Evolutionary conservation across 1,140 invertebrate genomes (phyloP).

Genomic region (Drosophila varians): DNA sequence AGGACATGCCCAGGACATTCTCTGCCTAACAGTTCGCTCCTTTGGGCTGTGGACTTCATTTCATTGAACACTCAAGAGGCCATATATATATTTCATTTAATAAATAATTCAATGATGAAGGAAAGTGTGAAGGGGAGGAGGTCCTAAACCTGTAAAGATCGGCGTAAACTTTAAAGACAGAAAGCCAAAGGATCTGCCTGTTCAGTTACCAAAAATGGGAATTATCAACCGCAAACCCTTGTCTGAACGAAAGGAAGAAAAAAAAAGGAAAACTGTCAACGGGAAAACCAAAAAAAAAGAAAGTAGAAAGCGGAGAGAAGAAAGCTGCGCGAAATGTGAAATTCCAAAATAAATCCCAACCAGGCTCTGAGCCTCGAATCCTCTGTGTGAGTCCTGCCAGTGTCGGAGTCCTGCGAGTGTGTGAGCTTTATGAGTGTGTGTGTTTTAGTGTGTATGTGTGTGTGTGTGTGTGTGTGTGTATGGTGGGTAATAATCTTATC

Average conservation of each 20-base stretch:
- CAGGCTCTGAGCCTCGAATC: conserved; percentile 21
- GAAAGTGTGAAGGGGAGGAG: no score
- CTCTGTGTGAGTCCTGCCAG: conserved; percentile 1
- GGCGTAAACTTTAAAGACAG: no score
- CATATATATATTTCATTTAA: not conserved
- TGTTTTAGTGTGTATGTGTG: conserved; percentile 9
- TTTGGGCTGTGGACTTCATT: not conserved
- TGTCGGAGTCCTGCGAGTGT: conserved; percentile 13
- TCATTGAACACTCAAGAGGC: not conserved
- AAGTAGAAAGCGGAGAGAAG: conserved; percentile 15
- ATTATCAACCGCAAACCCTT: conserved; percentile 63
- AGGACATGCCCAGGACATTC: not conserved
- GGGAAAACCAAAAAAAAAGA: conserved; percentile 1
- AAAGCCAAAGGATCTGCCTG: conserved; percentile 5
- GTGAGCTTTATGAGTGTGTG: not conserved
- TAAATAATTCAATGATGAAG: no score
- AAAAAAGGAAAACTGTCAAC: conserved; percentile 30
- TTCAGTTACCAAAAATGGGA: conserved; percentile 19
- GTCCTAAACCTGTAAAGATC: no score
- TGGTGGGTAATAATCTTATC: conserved; percentile 75
- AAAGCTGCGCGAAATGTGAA: conserved; percentile 46
- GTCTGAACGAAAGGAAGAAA: conserved; percentile 8
- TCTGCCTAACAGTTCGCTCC: not conserved
- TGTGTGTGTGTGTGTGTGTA: conserved; percentile 24
- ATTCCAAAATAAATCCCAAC: conserved; percentile 72